These are phyloP conservation scores for Indicator maculatus DNA, from an alignment of 2,113 vertebrate genomes.

Conservation along the genomic window DNA sequence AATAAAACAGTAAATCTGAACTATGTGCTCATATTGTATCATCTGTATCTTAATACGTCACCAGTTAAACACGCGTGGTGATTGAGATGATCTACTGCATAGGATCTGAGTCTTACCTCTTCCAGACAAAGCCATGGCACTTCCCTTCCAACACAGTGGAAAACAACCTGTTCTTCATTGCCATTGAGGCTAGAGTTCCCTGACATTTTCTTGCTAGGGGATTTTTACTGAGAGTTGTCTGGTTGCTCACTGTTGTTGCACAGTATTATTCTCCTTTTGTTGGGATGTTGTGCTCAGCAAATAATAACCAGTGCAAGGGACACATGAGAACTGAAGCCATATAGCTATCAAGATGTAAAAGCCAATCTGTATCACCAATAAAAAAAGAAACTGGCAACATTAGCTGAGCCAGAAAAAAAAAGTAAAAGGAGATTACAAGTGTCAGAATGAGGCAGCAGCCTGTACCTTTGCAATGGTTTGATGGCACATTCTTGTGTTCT, in stretches of 20 bases:
- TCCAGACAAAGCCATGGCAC: background rate
- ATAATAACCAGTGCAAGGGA: fast-evolving
- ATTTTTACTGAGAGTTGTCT: background rate
- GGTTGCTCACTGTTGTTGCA: background rate
- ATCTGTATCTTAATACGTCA: background rate
- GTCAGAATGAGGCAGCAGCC: background rate
- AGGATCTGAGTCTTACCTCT: background rate
- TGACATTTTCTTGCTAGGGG: background rate
- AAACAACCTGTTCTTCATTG: background rate
- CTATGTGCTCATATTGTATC: background rate
- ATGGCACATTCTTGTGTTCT: background rate
- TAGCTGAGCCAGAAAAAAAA: background rate
- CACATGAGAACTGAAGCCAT: background rate
- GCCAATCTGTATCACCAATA: background rate
- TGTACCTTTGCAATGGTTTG: background rate
- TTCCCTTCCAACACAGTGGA: background rate
- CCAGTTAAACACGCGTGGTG: background rate
- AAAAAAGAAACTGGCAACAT: background rate
- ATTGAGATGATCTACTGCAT: background rate
- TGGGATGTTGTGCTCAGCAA: background rate
- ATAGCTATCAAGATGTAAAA: background rate
- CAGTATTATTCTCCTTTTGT: background rate
- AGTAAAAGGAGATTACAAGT: background rate
- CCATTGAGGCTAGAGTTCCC: background rate
- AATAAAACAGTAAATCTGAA: background rate